A percentile compares a stretch with the other conserved stretches of the same genome.
phyloP scores from a whole-genome alignment of 2,888 invertebrate species.

The Amaurobius ferox region DNA sequence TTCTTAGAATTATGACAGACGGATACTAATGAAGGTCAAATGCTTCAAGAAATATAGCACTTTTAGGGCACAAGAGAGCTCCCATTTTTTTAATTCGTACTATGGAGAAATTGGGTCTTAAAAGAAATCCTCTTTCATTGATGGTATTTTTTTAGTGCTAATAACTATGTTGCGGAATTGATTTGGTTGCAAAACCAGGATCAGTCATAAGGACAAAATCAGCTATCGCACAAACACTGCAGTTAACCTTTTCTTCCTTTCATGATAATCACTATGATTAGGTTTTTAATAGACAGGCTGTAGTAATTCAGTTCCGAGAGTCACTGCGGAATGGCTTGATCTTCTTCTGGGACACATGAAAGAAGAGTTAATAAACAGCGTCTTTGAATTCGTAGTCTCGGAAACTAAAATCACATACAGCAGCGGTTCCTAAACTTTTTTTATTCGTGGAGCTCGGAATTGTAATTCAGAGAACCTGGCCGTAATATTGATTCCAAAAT shows the following conservation, averaged over 20 bases:
- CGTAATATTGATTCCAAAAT: too few species aligned
- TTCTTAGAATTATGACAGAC: slow-evolving; percentile 29
- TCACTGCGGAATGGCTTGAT: too few species aligned
- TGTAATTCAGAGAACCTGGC: too few species aligned
- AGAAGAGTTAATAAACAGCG: too few species aligned
- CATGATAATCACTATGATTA: neutral
- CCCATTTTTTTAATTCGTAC: neutral
- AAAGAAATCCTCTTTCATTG: neutral
- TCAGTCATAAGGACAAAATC: neutral
- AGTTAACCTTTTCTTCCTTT: neutral
- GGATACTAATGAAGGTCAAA: slow-evolving; percentile 62
- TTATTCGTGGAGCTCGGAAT: too few species aligned
- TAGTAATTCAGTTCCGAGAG: too few species aligned
- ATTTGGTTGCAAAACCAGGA: neutral
- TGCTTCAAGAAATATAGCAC: slow-evolving; percentile 36
- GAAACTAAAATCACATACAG: too few species aligned
- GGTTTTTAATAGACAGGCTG: too few species aligned
- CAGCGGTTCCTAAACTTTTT: too few species aligned
- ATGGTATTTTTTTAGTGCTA: neutral
- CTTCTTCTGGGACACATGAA: too few species aligned
- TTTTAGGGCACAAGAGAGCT: neutral
- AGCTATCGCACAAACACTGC: neutral
- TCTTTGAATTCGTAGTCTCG: too few species aligned
- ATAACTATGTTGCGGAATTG: neutral
- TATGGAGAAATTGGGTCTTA: neutral